A percentile compares a stretch with the other conserved stretches of the same genome.
These are phyloP conservation scores for Sylvietta virens DNA, from an alignment of 2,113 vertebrate genomes.

Conservation along the genomic window DNA sequence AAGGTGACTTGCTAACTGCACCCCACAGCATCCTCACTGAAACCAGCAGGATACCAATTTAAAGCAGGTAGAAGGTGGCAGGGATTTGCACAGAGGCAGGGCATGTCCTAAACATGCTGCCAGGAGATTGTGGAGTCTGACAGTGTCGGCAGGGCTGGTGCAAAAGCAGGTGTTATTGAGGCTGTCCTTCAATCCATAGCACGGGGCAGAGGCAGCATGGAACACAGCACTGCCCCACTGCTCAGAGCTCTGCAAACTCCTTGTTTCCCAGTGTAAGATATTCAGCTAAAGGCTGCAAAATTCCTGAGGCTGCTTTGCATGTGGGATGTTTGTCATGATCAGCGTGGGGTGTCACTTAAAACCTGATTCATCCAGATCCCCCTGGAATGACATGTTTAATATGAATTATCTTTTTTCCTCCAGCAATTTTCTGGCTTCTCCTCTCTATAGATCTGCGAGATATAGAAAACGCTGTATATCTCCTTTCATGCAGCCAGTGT, in stretches of 20 bases:
- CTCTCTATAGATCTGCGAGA: conserved; percentile 2
- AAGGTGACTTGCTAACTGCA: not conserved
- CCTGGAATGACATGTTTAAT: conserved; percentile 29
- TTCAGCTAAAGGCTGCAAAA: not conserved
- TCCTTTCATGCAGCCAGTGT: not conserved
- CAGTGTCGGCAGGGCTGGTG: not conserved
- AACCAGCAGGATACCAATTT: not conserved
- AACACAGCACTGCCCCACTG: not conserved
- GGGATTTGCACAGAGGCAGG: not conserved
- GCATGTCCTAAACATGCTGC: not conserved
- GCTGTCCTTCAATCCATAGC: not conserved
- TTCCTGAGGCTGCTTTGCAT: conserved; percentile 10
- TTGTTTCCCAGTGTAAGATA: not conserved
- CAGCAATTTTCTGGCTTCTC: conserved; percentile 33
- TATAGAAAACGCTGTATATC: conserved; percentile 26
- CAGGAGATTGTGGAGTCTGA: not conserved
- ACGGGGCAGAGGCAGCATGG: not conserved
- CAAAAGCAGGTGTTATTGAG: not conserved
- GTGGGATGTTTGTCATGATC: not conserved
- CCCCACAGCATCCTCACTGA: not conserved
- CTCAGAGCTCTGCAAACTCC: not conserved
- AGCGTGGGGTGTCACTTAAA: conserved; percentile 42
- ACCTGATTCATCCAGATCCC: conserved; percentile 22
- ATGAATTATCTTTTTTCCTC: conserved; percentile 31
- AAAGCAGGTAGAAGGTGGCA: not conserved